These are phyloP conservation scores for Eremobia ochroleuca DNA, from an alignment of 2,888 invertebrate species.

Conservation along the genomic window DNA sequence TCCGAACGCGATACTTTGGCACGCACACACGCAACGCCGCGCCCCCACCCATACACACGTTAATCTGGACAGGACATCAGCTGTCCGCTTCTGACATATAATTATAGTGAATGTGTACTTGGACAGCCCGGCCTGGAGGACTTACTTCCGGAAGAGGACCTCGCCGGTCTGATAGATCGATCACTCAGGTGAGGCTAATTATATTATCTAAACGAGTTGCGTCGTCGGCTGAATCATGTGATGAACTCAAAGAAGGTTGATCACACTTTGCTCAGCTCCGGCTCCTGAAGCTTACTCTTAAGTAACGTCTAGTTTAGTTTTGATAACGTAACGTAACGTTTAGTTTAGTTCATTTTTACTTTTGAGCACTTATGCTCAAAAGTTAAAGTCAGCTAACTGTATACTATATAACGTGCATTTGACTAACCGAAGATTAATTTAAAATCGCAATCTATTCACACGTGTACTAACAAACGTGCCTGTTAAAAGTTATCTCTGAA, in stretches of 20 bases:
- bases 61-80: slow-evolving; percentile 72
- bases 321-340: too few relatives aligned
- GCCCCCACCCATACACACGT: slow-evolving; percentile 73
- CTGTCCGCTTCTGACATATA: slow-evolving; percentile 75
- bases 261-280: slow-evolving; percentile 27
- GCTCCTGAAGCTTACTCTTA: slow-evolving; percentile 4
- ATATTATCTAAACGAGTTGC: slow-evolving; percentile 67
- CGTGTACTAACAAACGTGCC: slow-evolving; percentile 18
- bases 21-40: slow-evolving; percentile 73
- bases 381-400: slow-evolving; percentile 15
- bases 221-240: slow-evolving; percentile 79
- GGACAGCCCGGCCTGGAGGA: slow-evolving; percentile 71
- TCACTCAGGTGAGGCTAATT: slow-evolving; percentile 79
- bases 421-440: slow-evolving; percentile 12
- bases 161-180: slow-evolving; percentile 71
- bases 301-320: too few relatives aligned
- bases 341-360: too few relatives aligned
- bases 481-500: slow-evolving; percentile 32
- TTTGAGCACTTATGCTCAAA: too few relatives aligned
- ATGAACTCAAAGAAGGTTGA: slow-evolving; percentile 69
- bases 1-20: slow-evolving; percentile 59
- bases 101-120: slow-evolving; percentile 87
- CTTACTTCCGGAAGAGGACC: slow-evolving; percentile 73
- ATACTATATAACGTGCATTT: slow-evolving; percentile 27
- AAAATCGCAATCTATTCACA: slow-evolving; percentile 18